Evolutionary conservation across 1,140 invertebrate species (phyloP), one percentile per base, ranked within the genome.

Genomic region (Lordiphosa mommai): DNA sequence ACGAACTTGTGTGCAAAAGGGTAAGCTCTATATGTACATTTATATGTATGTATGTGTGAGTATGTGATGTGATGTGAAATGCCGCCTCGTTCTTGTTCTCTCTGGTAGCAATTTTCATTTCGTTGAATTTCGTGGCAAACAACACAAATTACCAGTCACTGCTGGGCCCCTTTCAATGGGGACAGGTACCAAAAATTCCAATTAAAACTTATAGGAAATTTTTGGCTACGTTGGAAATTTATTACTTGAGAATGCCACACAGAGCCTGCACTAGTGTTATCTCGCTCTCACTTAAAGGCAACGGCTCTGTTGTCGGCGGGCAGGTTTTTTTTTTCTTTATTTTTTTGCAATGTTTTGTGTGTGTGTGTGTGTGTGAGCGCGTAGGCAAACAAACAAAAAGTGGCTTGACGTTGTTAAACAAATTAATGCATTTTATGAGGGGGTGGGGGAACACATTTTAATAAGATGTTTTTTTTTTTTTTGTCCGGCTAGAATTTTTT

Each of bases 1-100:
- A 80, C 76, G 76, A 80, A 80, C 76, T 80, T 76, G 66, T 49
- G 76, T 74, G 76, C 40, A 56, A 80, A 80, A 67, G 71, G 76
- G 76, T 80, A 80, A 80, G 76, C 66, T 71, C 67, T 80, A 80
- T 76, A 55, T 59, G 41, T 46, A 48, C 46, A 38, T 66, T 27
- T 6, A 7, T 7, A 27, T 7, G 23, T 27, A 27, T 27, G 20
- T 23, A 4, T 27, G 4, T 6, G 23, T 7, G 23, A 7, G 23
- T 27, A 27, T 7, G 23, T 27, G 6, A 17, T 27, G 23, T 7
- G 6, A 27, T 27, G 6, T 27, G 23, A 27, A 27, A 66, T 47
- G 30, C 38, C 27, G 30, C 29, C 38, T 41, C 38, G 27, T 43
- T 29, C n/a, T 53, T 32, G 14, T 50, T 33, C 17, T 10, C 32